Evolutionary conservation across 2,888 invertebrate genomes (phyloP).

Genomic region (Lasioglossum figueresi): DNA sequence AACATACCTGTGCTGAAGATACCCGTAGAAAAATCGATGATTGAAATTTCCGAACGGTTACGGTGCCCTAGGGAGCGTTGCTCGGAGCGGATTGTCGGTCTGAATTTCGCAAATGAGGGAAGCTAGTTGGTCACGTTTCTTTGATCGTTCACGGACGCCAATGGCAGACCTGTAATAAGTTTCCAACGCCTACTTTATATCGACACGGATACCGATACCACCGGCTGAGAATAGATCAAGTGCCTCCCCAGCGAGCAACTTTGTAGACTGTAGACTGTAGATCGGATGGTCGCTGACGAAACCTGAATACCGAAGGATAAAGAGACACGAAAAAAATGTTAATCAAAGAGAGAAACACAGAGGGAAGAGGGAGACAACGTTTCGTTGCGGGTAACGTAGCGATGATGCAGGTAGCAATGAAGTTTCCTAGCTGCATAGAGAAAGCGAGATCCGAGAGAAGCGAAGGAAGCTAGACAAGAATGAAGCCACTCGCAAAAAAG

Average conservation of each 20-base stretch:
- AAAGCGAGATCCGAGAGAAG: background rate
- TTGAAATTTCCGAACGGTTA: constrained; percentile 2
- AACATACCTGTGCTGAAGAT: background rate
- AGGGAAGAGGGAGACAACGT: background rate
- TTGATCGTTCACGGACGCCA: background rate
- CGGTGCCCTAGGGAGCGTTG: background rate
- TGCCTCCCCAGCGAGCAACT: constrained; percentile 36
- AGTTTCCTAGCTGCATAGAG: background rate
- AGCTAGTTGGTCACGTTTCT: background rate
- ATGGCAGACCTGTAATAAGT: constrained; percentile 24
- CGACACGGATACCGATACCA: constrained; percentile 45
- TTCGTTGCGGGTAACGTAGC: background rate
- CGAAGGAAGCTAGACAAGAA: background rate
- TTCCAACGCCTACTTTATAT: constrained; percentile 44
- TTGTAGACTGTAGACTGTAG: constrained; percentile 59
- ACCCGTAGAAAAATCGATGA: background rate
- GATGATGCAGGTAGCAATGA: background rate
- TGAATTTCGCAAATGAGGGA: constrained; percentile 1
- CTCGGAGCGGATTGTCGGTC: constrained; percentile 2
- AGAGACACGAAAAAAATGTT: background rate
- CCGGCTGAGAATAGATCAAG: constrained; percentile 10
- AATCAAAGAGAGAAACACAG: background rate
- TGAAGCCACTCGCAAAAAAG: background rate
- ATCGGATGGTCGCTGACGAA: background rate
- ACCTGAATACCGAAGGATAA: constrained; percentile 1